A percentile compares a stretch with the other conserved stretches of the same genome.
Conservation (phyloP, 2,113 vertebrate species). For the Microtus pennsylvanicus region DNA sequence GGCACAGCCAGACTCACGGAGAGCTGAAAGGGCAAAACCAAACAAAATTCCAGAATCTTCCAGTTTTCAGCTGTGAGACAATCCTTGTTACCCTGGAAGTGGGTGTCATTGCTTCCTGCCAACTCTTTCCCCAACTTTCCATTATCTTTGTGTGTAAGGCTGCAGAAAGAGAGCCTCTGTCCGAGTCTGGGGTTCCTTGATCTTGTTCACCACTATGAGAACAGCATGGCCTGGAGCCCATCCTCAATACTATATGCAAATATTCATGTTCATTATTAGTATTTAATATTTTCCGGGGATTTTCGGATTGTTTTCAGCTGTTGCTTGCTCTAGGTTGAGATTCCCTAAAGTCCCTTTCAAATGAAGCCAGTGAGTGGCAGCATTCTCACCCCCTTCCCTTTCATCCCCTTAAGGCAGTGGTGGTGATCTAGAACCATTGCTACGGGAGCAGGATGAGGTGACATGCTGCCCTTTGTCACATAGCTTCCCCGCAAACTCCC, state of each 20-base stretch:
- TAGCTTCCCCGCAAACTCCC: neutral
- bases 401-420: neutral
- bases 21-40: neutral
- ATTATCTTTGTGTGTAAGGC: neutral
- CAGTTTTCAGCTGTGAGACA: neutral
- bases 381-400: neutral
- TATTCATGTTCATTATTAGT: neutral
- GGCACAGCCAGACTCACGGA: neutral
- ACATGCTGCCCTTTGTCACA: neutral
- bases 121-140: neutral
- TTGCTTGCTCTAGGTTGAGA: neutral
- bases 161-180: neutral
- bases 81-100: neutral
- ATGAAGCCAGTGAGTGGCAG: neutral
- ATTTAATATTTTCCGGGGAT: constrained; percentile 20
- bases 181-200: neutral
- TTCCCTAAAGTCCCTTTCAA: neutral
- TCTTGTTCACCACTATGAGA: neutral
- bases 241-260: neutral
- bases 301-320: neutral
- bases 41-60: neutral
- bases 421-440: neutral
- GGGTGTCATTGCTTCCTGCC: neutral
- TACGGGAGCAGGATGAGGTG: neutral
- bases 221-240: neutral